These are phyloP conservation scores for Gnatocerus cornutus DNA, from an alignment of 2,888 invertebrate genomes.

Conservation along the genomic window DNA sequence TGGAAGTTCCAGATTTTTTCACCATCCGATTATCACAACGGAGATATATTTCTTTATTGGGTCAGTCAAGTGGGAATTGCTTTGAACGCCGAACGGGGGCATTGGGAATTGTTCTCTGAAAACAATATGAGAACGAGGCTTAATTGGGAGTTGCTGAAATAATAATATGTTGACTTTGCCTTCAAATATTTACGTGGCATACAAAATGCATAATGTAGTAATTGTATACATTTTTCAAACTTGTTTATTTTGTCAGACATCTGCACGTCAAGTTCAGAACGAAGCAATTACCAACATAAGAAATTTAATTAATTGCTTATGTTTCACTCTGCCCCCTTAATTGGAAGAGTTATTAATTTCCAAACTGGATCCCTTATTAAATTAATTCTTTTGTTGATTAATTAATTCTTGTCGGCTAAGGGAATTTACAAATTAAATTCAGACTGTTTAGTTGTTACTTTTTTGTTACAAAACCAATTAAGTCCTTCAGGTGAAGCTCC, in stretches of 20 bases:
- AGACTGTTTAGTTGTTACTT: slow-evolving; percentile 23
- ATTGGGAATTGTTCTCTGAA: slow-evolving; percentile 1
- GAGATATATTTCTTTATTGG: not conserved
- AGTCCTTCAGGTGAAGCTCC: slow-evolving; percentile 15
- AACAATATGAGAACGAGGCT: not conserved
- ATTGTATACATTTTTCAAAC: too few species aligned
- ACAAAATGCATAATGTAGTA: too few species aligned
- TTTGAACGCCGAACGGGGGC: not conserved
- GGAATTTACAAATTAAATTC: slow-evolving; percentile 42
- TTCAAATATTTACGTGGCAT: too few species aligned
- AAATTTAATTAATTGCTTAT: slow-evolving; percentile 44
- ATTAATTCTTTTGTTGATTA: slow-evolving; percentile 42
- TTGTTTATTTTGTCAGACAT: slow-evolving; percentile 1
- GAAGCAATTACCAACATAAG: slow-evolving; percentile 21
- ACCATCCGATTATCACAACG: not conserved
- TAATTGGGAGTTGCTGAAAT: too few species aligned
- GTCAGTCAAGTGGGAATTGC: slow-evolving; percentile 3
- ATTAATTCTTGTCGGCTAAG: slow-evolving; percentile 27
- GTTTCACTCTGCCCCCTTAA: slow-evolving; percentile 40
- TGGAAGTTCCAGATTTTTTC: not conserved
- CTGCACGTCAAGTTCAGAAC: slow-evolving; percentile 4
- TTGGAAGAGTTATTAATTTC: slow-evolving; percentile 44
- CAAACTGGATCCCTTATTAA: slow-evolving; percentile 35
- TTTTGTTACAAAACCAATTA: slow-evolving; percentile 27
- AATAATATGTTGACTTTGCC: too few species aligned